These are phyloP conservation scores for Vicugna pacos DNA, from an alignment of 2,113 vertebrate species.

Conservation along the genomic window DNA sequence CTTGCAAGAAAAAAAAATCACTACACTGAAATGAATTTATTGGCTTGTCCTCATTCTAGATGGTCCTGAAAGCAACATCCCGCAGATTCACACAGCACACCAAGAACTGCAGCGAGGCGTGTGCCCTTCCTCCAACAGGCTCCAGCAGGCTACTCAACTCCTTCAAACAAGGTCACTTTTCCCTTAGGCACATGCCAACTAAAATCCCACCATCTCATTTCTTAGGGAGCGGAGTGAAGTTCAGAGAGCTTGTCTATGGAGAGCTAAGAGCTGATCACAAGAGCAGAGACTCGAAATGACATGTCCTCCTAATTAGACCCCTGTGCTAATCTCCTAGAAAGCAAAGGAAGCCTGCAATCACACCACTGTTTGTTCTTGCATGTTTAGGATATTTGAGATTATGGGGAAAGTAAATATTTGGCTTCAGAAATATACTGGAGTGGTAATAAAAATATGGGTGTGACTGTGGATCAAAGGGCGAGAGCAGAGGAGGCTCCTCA, in stretches of 20 bases:
- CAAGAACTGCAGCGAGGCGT: not conserved
- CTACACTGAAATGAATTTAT: conserved; percentile 51
- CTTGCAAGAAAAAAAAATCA: not conserved
- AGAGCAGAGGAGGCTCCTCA: not conserved
- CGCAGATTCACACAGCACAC: not conserved
- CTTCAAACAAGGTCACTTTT: not conserved
- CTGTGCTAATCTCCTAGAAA: not conserved
- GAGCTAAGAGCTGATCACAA: not conserved
- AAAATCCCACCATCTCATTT: not conserved
- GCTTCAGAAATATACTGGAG: not conserved
- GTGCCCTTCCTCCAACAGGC: not conserved
- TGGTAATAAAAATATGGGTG: not conserved
- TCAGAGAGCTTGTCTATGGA: not conserved
- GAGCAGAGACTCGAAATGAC: not conserved
- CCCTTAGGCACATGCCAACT: not conserved
- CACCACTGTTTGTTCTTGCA: not conserved
- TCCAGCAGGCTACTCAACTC: not conserved
- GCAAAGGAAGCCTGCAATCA: not conserved
- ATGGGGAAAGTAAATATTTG: not conserved
- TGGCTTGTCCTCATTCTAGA: conserved; percentile 34
- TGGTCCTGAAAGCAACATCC: conserved; percentile 42
- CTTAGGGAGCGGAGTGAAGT: not conserved
- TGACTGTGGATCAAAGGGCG: not conserved
- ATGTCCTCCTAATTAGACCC: not conserved
- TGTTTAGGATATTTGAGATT: not conserved